Conservation (phyloP, 2,113 vertebrate genomes). For the Pelobates fuscus region DNA sequence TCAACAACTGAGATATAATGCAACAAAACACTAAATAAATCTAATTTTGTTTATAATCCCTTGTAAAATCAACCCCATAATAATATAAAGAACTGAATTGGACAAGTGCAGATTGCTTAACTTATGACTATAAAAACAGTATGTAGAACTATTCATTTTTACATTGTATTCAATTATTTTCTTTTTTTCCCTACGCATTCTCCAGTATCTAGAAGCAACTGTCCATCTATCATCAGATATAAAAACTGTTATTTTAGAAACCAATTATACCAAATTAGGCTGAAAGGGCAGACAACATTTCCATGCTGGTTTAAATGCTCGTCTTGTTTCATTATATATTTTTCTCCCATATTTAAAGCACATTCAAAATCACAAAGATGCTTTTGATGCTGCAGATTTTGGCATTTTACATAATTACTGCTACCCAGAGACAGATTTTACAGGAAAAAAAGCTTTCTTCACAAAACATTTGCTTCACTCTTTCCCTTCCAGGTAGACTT, state of each 20-base stretch:
- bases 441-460: slow-evolving; percentile 4
- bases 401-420: slow-evolving; percentile 41
- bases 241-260: slow-evolving; percentile 2
- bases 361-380: slow-evolving; percentile 5
- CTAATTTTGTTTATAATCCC: too few relatives aligned
- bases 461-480: slow-evolving; percentile 27
- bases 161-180: neutral
- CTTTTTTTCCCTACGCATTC: neutral
- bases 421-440: slow-evolving; percentile 28
- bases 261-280: neutral
- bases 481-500: neutral
- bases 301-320: neutral
- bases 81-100: too few relatives aligned
- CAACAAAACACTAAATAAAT: too few relatives aligned
- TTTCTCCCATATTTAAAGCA: slow-evolving; percentile 30
- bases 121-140: neutral
- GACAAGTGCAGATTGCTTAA: neutral
- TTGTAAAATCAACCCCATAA: too few relatives aligned
- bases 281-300: neutral
- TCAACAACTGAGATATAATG: too few relatives aligned
- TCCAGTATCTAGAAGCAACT: neutral
- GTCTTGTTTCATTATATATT: slow-evolving; percentile 12
- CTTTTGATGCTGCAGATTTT: slow-evolving; percentile 17
- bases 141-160: neutral
- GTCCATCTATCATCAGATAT: neutral